Conservation (phyloP, 2,113 vertebrate genomes). For the Neodontobutis hainanensis region DNA sequence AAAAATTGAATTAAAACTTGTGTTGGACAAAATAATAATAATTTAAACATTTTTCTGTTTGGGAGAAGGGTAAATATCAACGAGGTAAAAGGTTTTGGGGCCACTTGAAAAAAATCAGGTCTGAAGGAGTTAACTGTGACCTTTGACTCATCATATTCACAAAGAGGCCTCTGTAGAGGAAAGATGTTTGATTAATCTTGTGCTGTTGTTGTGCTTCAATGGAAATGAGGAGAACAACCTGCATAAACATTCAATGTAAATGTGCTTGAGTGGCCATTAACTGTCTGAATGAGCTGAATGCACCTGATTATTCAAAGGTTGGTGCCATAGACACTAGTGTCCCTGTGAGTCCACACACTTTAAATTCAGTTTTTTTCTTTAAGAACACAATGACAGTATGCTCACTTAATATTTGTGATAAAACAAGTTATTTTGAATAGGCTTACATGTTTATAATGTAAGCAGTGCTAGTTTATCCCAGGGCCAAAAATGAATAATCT, state of each 20-base stretch:
- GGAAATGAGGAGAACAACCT: slow-evolving; percentile 9
- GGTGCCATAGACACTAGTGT: not conserved
- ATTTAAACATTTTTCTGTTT: no score
- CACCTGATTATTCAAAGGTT: slow-evolving; percentile 20
- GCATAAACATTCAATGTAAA: slow-evolving; percentile 50
- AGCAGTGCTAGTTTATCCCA: slow-evolving; percentile 18
- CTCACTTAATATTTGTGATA: no score
- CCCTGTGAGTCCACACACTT: not conserved
- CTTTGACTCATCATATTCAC: slow-evolving; percentile 13
- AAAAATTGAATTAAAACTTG: no score
- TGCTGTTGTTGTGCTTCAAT: not conserved
- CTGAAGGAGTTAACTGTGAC: slow-evolving; percentile 3
- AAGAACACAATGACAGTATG: no score
- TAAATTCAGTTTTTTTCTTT: no score
- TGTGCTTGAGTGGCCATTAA: slow-evolving; percentile 34
- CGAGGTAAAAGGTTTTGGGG: no score
- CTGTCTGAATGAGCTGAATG: slow-evolving; percentile 36
- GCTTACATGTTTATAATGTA: no score
- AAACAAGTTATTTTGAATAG: no score
- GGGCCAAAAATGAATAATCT: slow-evolving; percentile 73
- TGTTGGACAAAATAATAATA: no score
- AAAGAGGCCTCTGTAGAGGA: slow-evolving; percentile 1
- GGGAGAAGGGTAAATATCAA: no score
- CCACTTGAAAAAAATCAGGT: no score
- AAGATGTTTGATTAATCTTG: not conserved